Evolutionary conservation across 1,140 invertebrate genomes (phyloP).

Genomic region (Rhyzopertha dominica): DNA sequence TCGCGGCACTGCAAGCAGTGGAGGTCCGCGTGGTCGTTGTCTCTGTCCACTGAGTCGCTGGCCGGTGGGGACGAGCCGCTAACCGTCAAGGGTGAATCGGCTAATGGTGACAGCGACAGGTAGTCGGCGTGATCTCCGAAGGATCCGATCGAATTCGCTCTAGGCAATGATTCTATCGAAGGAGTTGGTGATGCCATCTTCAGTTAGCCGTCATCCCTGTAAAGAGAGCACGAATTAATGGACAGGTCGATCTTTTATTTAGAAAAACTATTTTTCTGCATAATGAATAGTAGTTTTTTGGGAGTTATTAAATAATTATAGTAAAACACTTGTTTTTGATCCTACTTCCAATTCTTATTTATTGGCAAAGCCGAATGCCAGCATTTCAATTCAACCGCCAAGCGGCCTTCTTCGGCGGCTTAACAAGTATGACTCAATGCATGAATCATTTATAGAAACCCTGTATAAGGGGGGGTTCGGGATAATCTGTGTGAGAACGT

Average conservation of each 20-base stretch:
- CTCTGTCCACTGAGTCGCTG: constrained; percentile 65
- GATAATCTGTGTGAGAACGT: too few species aligned
- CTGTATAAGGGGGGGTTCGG: too few species aligned
- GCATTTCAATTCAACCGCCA: background rate
- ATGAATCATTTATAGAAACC: too few species aligned
- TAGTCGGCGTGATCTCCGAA: constrained; percentile 62
- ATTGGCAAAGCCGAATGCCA: background rate
- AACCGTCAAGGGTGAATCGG: constrained; percentile 69
- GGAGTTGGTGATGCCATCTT: constrained; percentile 80
- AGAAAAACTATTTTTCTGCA: background rate
- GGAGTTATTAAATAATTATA: background rate
- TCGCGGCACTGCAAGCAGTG: constrained; percentile 81
- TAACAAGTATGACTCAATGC: too few species aligned
- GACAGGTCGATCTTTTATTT: background rate
- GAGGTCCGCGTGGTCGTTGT: constrained; percentile 50
- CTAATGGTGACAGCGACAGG: constrained; percentile 54
- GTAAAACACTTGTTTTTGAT: background rate
- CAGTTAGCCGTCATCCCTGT: constrained; percentile 64
- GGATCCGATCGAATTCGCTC: constrained; percentile 84
- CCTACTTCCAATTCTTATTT: background rate
- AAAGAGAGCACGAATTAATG: constrained; percentile 37
- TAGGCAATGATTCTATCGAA: constrained; percentile 82
- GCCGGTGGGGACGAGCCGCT: constrained; percentile 77
- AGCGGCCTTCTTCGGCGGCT: too few species aligned
- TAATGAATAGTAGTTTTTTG: background rate